These are phyloP conservation scores for Daboia siamensis DNA, from an alignment of 2,113 vertebrate genomes.

Conservation along the genomic window DNA sequence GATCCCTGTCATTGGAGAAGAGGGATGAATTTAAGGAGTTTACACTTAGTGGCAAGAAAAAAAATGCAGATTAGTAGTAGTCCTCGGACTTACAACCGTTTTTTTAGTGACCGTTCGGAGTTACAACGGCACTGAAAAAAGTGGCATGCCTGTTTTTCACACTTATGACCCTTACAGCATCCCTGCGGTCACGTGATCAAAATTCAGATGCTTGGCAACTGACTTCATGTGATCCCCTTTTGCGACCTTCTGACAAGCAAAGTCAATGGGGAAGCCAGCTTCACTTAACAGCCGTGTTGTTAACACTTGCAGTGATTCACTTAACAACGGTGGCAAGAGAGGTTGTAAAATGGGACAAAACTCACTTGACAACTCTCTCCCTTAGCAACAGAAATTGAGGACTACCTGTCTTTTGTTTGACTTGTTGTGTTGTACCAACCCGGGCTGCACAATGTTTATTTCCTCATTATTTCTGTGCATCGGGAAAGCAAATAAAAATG, in stretches of 20 bases:
- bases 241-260: neutral
- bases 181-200: neutral
- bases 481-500: neutral
- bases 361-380: neutral
- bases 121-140: too few relatives aligned
- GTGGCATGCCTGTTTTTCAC: neutral
- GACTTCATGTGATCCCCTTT: neutral
- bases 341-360: neutral
- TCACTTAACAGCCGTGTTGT: neutral
- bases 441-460: neutral
- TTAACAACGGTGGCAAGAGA: neutral
- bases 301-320: neutral
- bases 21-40: neutral
- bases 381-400: neutral
- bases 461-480: neutral
- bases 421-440: neutral
- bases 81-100: neutral
- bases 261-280: neutral
- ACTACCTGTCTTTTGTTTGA: neutral
- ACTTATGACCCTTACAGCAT: neutral
- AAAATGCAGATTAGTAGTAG: neutral
- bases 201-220: neutral
- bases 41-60: neutral
- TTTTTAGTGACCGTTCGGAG: too few relatives aligned
- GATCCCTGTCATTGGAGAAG: neutral